These are phyloP conservation scores for Lasioglossum pauxillum DNA, from an alignment of 2,888 invertebrate species.

Conservation along the genomic window DNA sequence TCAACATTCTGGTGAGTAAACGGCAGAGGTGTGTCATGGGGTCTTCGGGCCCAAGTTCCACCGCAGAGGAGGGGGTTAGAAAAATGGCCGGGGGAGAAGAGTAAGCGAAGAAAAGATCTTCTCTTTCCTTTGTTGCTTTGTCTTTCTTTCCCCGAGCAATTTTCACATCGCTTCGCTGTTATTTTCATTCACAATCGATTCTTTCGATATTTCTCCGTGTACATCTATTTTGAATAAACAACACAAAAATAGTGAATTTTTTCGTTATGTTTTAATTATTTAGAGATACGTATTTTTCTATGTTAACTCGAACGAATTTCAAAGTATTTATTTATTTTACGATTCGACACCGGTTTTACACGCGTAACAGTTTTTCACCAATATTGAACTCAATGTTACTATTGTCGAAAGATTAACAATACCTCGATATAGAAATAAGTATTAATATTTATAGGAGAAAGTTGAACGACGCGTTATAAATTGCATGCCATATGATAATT, in stretches of 20 bases:
- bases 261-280: background rate
- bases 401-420: background rate
- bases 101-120: constrained; percentile 36
- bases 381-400: background rate
- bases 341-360: background rate
- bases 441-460: background rate
- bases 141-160: background rate
- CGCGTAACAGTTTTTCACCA: background rate
- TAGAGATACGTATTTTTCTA: background rate
- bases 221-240: background rate
- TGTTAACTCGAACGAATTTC: background rate
- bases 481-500: background rate
- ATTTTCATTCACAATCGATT: background rate
- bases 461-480: background rate
- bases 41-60: constrained; percentile 61
- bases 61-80: constrained; percentile 72
- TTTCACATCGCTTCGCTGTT: background rate
- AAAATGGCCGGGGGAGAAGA: constrained; percentile 75
- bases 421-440: background rate
- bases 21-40: constrained; percentile 41
- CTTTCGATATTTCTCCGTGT: background rate
- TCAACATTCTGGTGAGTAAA: constrained; percentile 82
- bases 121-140: constrained; percentile 17
- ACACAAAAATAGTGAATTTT: background rate
- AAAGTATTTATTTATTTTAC: background rate